phyloP scores from a whole-genome alignment of 2,888 invertebrate genomes.

The Drosophila crucigera region DNA sequence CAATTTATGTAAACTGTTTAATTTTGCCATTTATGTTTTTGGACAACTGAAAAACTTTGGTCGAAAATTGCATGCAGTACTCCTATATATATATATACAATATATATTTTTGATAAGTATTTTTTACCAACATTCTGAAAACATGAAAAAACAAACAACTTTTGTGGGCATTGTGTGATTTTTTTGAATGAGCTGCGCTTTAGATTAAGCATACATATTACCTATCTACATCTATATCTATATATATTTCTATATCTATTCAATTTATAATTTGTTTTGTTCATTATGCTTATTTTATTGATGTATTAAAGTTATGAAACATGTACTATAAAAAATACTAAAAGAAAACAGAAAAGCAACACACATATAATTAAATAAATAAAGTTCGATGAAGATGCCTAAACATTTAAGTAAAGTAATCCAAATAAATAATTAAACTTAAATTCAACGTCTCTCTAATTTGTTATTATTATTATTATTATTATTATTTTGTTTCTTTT shows the following conservation, averaged over 20 bases:
- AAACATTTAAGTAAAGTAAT: constrained; percentile 64
- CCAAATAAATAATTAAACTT: constrained; percentile 70
- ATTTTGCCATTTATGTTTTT: constrained; percentile 66
- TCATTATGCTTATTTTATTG: constrained; percentile 77
- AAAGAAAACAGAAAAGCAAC: constrained; percentile 37
- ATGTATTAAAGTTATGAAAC: constrained; percentile 79
- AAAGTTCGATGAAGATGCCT: constrained; percentile 69
- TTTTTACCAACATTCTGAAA: constrained; percentile 59
- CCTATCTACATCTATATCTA: background rate
- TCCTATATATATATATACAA: constrained; percentile 25
- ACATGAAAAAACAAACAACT: background rate
- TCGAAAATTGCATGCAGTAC: constrained; percentile 67
- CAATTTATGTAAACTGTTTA: constrained; percentile 23
- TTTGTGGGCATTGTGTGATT: constrained; percentile 73
- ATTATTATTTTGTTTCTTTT: constrained; percentile 1
- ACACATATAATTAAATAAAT: constrained; percentile 47
- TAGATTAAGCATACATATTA: constrained; percentile 52
- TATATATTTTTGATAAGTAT: constrained; percentile 74
- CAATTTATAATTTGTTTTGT: constrained; percentile 78
- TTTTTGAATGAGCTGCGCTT: constrained; percentile 68
- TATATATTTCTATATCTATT: constrained; percentile 2
- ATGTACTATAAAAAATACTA: constrained; percentile 69
- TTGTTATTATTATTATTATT: background rate
- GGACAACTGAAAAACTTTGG: constrained; percentile 36
- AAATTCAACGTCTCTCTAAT: constrained; percentile 44